These are phyloP conservation scores for Archilochus colubris DNA, from an alignment of 2,113 vertebrate genomes.

Conservation along the genomic window DNA sequence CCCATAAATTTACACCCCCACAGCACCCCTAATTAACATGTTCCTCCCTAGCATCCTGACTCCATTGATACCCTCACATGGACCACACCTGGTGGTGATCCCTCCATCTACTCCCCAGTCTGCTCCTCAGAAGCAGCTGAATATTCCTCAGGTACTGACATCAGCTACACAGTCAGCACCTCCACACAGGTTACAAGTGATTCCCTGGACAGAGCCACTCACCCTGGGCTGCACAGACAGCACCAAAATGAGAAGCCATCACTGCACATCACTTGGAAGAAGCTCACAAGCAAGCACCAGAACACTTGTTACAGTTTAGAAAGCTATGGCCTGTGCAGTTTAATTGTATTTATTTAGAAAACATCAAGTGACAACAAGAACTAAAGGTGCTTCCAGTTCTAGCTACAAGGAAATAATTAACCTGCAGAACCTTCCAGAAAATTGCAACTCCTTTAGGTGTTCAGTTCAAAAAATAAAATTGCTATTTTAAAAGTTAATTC, in stretches of 20 bases:
- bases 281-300: background rate
- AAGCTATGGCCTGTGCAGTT: background rate
- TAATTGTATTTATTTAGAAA: background rate
- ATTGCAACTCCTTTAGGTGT: background rate
- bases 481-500: background rate
- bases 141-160: background rate
- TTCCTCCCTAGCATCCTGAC: background rate
- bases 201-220: background rate
- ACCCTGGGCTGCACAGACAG: background rate
- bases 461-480: background rate
- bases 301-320: background rate
- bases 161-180: background rate
- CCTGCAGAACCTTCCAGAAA: background rate
- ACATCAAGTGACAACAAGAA: background rate
- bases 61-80: background rate
- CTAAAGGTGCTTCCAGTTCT: background rate
- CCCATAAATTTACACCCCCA: rapidly evolving
- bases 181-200: rapidly evolving
- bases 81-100: background rate
- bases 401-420: background rate
- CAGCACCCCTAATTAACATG: background rate
- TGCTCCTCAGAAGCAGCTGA: background rate
- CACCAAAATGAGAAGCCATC: background rate
- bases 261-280: background rate
- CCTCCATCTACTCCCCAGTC: background rate